Conservation (phyloP, 2,113 vertebrate species). For the Muntiacus muntjak region DNA sequence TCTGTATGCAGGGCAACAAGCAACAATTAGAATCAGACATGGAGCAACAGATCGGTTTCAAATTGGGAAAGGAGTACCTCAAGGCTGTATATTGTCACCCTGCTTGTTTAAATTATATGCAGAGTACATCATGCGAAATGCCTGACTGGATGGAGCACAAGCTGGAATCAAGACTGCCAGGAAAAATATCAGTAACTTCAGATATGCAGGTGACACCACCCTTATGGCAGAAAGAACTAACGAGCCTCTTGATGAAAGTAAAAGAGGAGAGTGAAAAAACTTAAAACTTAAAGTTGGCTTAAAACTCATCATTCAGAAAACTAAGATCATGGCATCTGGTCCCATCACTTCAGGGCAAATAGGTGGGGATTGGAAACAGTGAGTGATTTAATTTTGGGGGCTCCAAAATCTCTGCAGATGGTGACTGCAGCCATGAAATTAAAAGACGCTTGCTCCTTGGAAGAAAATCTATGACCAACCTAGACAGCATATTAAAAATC, state of each 20-base stretch:
- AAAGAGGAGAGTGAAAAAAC: not conserved
- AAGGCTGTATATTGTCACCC: not conserved
- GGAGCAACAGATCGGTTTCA: not conserved
- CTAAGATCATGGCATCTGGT: not conserved
- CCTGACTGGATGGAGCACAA: not conserved
- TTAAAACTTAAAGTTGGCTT: not conserved
- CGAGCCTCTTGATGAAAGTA: not conserved
- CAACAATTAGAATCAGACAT: not conserved
- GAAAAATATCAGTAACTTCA: not conserved
- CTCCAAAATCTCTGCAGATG: not conserved
- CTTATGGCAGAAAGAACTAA: not conserved
- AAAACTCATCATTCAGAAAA: not conserved
- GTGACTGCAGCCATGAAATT: not conserved
- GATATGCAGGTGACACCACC: not conserved
- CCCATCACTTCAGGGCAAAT: not conserved
- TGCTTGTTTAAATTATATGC: not conserved
- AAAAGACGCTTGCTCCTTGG: not conserved
- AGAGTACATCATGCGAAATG: not conserved
- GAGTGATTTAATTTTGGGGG: not conserved
- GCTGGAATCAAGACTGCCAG: not conserved
- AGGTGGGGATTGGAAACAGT: not conserved
- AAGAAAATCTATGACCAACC: not conserved
- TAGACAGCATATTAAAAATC: not conserved
- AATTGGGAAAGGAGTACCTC: not conserved
- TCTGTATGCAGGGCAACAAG: not conserved